These are phyloP conservation scores for Ammodramus savannarum DNA, from an alignment of 2,113 vertebrate species.

Conservation along the genomic window DNA sequence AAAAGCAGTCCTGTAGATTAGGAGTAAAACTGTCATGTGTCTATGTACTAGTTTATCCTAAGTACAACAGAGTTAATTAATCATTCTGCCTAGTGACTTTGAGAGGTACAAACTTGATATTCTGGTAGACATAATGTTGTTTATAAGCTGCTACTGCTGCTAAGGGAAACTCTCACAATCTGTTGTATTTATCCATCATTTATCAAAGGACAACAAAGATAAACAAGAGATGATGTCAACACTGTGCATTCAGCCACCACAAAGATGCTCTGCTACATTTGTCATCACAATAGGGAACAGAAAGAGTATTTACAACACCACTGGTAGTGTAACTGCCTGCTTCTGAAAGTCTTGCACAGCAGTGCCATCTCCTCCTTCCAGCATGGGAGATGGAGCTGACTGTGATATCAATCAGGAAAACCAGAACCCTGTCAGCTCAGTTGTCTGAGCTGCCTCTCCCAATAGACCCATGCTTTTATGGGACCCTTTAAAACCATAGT, in stretches of 20 bases:
- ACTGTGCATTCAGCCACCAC: neutral
- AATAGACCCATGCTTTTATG: fast-evolving
- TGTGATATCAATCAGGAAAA: fast-evolving
- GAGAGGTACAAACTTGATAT: neutral
- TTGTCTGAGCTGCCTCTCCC: neutral
- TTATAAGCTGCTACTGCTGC: neutral
- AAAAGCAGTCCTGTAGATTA: neutral
- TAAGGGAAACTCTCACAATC: neutral
- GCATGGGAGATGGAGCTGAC: neutral
- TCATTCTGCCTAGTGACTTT: neutral
- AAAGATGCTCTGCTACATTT: neutral
- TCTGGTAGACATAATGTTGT: neutral
- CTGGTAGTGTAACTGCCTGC: neutral
- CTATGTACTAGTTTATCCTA: neutral
- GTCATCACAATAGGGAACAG: neutral
- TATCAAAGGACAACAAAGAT: neutral
- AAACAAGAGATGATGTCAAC: neutral
- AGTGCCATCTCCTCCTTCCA: neutral
- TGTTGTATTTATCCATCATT: neutral
- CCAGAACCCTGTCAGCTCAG: neutral
- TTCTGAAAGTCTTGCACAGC: neutral
- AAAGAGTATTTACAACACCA: neutral
- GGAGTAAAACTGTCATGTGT: neutral
- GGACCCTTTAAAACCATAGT: neutral
- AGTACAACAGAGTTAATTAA: neutral